These are phyloP conservation scores for Danaus chrysippus DNA, from an alignment of 2,888 invertebrate genomes.

Conservation along the genomic window DNA sequence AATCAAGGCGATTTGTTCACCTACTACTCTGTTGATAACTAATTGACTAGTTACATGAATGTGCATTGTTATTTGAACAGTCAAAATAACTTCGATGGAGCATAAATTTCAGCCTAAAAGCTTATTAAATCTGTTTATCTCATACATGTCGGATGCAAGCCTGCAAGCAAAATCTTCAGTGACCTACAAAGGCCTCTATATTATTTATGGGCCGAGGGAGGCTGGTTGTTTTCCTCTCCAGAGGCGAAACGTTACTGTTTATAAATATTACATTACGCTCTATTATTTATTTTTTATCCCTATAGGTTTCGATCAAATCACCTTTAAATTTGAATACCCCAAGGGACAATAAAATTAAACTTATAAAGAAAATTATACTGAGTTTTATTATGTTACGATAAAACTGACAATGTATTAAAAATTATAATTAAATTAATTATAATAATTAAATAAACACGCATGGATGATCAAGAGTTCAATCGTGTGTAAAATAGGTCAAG, in stretches of 20 bases:
- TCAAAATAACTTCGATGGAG: too few species aligned
- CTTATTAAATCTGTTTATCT: conserved; percentile 2
- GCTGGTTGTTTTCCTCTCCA: conserved; percentile 20
- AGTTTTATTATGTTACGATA: too few species aligned
- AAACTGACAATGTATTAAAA: too few species aligned
- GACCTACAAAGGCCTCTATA: conserved; percentile 34
- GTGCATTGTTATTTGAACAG: too few species aligned
- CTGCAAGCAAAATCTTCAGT: conserved; percentile 28
- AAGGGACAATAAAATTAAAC: too few species aligned
- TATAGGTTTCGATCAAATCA: neutral
- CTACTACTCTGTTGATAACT: too few species aligned
- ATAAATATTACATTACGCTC: conserved; percentile 8
- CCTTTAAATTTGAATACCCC: too few species aligned
- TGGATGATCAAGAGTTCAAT: neutral
- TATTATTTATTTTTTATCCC: neutral
- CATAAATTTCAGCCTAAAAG: conserved; percentile 1
- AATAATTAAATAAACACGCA: neutral
- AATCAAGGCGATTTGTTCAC: too few species aligned
- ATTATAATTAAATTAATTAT: neutral
- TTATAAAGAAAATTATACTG: too few species aligned
- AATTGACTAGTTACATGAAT: too few species aligned
- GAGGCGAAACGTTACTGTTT: conserved; percentile 18
- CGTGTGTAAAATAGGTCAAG: conserved; percentile 5
- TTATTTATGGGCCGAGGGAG: conserved; percentile 31
- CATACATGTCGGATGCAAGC: conserved; percentile 19